A percentile compares a stretch with the other conserved stretches of the same genome.
phyloP scores from a whole-genome alignment of 2,888 invertebrate species.

The Tribolium freemani region DNA sequence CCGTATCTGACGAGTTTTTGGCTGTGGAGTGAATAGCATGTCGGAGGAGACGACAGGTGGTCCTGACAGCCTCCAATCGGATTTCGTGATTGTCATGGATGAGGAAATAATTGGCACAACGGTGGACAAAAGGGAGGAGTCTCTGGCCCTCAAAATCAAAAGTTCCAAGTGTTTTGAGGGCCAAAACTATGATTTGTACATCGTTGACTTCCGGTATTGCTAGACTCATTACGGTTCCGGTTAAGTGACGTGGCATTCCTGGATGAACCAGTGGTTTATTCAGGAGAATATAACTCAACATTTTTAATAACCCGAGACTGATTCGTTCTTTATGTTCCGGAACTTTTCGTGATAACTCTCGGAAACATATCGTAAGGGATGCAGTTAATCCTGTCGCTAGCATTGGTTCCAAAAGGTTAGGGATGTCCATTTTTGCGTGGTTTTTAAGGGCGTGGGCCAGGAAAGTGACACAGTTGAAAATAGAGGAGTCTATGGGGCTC shows the following conservation, averaged over 20 bases:
- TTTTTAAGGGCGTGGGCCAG: slow-evolving; percentile 88
- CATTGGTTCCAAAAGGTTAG: slow-evolving; percentile 91
- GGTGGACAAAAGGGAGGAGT: slow-evolving; percentile 90
- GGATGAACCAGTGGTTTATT: slow-evolving; percentile 88
- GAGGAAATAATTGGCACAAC: slow-evolving; percentile 93
- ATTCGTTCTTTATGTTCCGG: slow-evolving; percentile 91
- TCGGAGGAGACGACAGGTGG: slow-evolving; percentile 90
- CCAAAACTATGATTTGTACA: slow-evolving; percentile 88
- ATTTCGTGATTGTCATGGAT: slow-evolving; percentile 90
- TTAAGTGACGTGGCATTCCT: slow-evolving; percentile 79
- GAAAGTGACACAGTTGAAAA: slow-evolving; percentile 94
- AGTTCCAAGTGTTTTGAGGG: slow-evolving; percentile 91
- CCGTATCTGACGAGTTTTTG: slow-evolving; percentile 82
- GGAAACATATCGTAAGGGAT: slow-evolving; percentile 90
- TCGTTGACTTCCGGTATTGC: slow-evolving; percentile 76
- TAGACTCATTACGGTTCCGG: slow-evolving; percentile 68
- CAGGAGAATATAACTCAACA: slow-evolving; percentile 92
- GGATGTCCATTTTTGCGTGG: slow-evolving; percentile 82
- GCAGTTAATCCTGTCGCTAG: slow-evolving; percentile 92
- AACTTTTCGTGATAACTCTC: slow-evolving; percentile 89
- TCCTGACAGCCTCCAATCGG: slow-evolving; percentile 93
- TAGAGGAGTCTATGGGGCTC: slow-evolving; percentile 84
- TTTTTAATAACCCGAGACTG: slow-evolving; percentile 91
- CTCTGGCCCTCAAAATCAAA: slow-evolving; percentile 91
- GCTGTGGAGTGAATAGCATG: slow-evolving; percentile 78